Conservation (phyloP, 2,113 vertebrate genomes). For the Tragelaphus scriptus region DNA sequence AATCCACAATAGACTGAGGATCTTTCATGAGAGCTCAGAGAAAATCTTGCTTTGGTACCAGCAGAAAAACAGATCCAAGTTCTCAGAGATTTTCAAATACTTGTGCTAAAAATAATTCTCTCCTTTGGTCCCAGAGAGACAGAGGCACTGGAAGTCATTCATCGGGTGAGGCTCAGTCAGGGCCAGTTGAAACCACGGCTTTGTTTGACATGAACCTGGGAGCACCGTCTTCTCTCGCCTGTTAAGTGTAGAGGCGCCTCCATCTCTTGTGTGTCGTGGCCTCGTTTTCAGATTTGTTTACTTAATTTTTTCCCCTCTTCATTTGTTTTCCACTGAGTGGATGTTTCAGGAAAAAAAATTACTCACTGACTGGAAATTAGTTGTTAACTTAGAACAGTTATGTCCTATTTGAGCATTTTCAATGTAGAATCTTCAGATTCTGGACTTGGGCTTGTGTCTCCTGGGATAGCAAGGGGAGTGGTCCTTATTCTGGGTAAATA, state of each 20-base stretch:
- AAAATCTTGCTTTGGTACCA: conserved; percentile 64
- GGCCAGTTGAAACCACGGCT: neutral
- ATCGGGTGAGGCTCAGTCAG: neutral
- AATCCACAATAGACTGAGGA: conserved; percentile 22
- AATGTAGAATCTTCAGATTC: neutral
- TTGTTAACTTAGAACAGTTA: conserved; percentile 11
- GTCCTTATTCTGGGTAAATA: neutral
- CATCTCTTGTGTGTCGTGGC: neutral
- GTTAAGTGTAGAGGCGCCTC: neutral
- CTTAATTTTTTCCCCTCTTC: conserved; percentile 21
- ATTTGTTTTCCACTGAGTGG: conserved; percentile 57
- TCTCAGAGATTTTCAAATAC: conserved; percentile 71
- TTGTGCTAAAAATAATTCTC: conserved; percentile 70
- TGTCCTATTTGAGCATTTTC: neutral
- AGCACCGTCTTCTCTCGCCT: neutral
- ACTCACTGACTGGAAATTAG: conserved; percentile 57
- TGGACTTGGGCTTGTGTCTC: neutral
- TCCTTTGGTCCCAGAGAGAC: conserved; percentile 56
- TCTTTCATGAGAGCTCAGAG: conserved; percentile 29
- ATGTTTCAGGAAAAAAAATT: conserved; percentile 41
- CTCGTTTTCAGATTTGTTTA: conserved; percentile 49
- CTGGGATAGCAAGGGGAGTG: too few relatives aligned
- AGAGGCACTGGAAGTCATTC: conserved; percentile 61
- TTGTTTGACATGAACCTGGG: conserved; percentile 30
- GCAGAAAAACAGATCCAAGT: conserved; percentile 57